Evolutionary conservation across 2,113 vertebrate species (phyloP), one percentile per base, ranked within the genome.

Genomic region (Myxocyprinus asiaticus): DNA sequence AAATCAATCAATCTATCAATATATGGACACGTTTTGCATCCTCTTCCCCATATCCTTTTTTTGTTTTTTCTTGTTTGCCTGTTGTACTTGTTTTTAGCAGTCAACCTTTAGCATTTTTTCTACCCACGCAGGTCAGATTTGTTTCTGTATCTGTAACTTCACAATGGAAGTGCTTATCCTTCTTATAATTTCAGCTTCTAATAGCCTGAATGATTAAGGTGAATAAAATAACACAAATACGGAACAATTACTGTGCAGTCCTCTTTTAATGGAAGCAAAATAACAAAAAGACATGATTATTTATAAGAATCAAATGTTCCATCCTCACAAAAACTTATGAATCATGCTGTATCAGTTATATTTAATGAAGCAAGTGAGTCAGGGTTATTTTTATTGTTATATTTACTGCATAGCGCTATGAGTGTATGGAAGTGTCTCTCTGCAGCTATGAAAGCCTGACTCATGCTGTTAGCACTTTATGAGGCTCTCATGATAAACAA

Each of bases 401-500:
- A 68, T 68, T 62, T 59, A 78, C 48, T 50, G 56, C 22, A 10
- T 3, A 15, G 17, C n/a, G 55, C n/a, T 44, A 56, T 53, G 67
- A 15, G 10, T 53, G 67, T 69, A 68, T 47, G 45, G 17, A 76
- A 44, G 47, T 45, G 45, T 68, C 64, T 76, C 64, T 63, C 65
- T 68, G 66, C 72, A 47, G 44, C 47, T 48, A 81, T 81, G 68
- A 76, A 62, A 76, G 55, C 3, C 70, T 51, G 71, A 55, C 50
- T 51, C 55, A 47, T 58, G 22, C 71, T 62, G 51, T 50, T 43
- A 14, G 22, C 47, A 5, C 53, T 53, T 58, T 66, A 48, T 79
- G 78, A 45, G 42, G 42, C 78, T 44, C n/a, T 62, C 59, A 45
- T 47, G 56, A 63, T 81, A 76, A 67, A 69, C 65, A 76, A 73